A percentile compares a stretch with the other conserved stretches of the same genome.
phyloP scores from a whole-genome alignment of 1,140 invertebrate species.

The Argopecten irradians region DNA sequence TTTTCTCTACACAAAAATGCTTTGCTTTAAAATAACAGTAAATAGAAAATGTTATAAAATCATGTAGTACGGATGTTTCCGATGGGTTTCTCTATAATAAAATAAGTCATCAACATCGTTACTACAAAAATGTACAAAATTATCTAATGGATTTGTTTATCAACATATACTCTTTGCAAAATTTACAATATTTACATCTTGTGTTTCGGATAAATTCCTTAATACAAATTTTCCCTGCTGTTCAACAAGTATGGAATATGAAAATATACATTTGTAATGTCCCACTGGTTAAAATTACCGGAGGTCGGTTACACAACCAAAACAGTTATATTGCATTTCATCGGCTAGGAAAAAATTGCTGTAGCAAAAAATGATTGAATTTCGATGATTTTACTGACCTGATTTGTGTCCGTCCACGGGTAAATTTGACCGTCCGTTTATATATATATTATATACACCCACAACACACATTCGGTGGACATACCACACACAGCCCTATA shows the following conservation, averaged over 20 bases:
- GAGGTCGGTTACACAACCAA: neutral
- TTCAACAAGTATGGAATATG: constrained; percentile 1
- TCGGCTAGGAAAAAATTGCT: neutral
- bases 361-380: neutral
- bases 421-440: constrained; percentile 7
- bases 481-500: neutral
- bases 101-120: neutral
- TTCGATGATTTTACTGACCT: constrained; percentile 8
- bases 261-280: neutral
- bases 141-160: neutral
- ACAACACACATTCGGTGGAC: neutral
- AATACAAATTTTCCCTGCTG: constrained; percentile 15
- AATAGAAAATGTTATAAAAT: constrained; percentile 32
- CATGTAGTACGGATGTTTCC: neutral
- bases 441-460: constrained; percentile 15
- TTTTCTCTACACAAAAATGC: constrained; percentile 31
- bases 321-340: neutral
- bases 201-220: neutral
- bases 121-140: constrained; percentile 17
- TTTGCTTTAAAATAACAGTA: constrained; percentile 28
- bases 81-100: neutral
- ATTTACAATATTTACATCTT: constrained; percentile 13
- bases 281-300: neutral
- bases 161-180: constrained; percentile 14
- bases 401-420: neutral